Base-by-base conservation (phyloP, 1,140 invertebrate species). In the Hyles vespertilio region DNA sequence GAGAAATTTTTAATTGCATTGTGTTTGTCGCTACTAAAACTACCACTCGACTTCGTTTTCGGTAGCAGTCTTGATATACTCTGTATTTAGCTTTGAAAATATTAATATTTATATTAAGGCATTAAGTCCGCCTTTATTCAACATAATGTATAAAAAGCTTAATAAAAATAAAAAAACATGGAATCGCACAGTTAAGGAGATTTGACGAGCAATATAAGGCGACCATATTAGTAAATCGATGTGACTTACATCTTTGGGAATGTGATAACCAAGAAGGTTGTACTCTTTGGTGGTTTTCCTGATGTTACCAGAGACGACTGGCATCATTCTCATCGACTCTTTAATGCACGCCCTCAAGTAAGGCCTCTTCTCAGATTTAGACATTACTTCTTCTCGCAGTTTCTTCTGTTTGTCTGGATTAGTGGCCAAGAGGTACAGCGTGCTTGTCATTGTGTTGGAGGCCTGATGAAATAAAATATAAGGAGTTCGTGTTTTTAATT, bases 281-380 rank as follows among this genome's bases (percentile, higher is more conserved):
- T 92, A 82, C 64, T 93, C 91, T 62, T 90, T 90, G 0, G 82
- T 79, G 32, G 89, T 85, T 34, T 67, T 65, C 51, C 92, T 89
- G 0, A 90, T 34, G 10, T 89, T 92, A 10, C 90, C 91, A 0
- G 89, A 70, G 0, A 89, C 83, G 2, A 92, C 83, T 3, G 92
- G 91, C 71, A 90, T 82, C 8, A 92, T 58, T 53, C 92, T 87
- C 40, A 92, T 89, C 3, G 91, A 87, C 77, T 94, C 93, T 73
- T 93, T 94, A 11, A 94, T 86, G 59, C 92, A 92, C 9, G 93
- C 93, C 61, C 91, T 92, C 3, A 94, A 65, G 66, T 94, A 94
- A 0, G 88, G 87, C 61, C 93, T 78, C 49, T 91, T 70, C 10
- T 75, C 67, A 12, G 68, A 44, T 1, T 74, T 61, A 3, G 67